These are phyloP conservation scores for Leptopilina boulardi DNA, from an alignment of 1,140 invertebrate species.

Conservation along the genomic window DNA sequence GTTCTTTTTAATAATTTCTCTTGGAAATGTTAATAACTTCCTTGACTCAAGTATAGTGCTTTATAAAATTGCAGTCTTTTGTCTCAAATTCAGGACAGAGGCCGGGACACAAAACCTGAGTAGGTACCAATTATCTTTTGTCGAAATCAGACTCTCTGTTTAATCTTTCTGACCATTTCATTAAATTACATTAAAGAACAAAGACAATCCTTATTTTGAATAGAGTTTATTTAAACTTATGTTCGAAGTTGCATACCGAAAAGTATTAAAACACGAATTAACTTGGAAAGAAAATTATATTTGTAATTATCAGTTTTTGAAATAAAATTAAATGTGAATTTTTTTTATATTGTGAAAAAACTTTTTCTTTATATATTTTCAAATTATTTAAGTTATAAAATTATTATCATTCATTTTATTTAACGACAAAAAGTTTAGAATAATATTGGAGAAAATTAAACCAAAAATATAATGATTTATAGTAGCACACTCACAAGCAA, in stretches of 20 bases:
- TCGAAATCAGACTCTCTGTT: neutral
- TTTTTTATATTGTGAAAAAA: too few species aligned
- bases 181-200: neutral
- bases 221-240: too few species aligned
- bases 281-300: too few species aligned
- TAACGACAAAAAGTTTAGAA: too few species aligned
- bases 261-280: too few species aligned
- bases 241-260: too few species aligned
- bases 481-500: neutral
- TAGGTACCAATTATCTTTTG: neutral
- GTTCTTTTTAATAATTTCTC: neutral
- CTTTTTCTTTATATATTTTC: too few species aligned
- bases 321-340: too few species aligned
- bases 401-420: too few species aligned
- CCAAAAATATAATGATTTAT: neutral
- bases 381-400: too few species aligned
- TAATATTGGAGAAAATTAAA: neutral
- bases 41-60: neutral
- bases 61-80: slow-evolving; percentile 9
- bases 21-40: slow-evolving; percentile 16
- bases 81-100: slow-evolving; percentile 12
- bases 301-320: too few species aligned
- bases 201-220: neutral
- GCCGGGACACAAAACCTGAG: neutral
- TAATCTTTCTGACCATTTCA: neutral